A percentile compares a stretch with the other conserved stretches of the same genome.
Evolutionary conservation across 2,888 invertebrate species (phyloP).

Genomic region (Bombylius discolor): DNA sequence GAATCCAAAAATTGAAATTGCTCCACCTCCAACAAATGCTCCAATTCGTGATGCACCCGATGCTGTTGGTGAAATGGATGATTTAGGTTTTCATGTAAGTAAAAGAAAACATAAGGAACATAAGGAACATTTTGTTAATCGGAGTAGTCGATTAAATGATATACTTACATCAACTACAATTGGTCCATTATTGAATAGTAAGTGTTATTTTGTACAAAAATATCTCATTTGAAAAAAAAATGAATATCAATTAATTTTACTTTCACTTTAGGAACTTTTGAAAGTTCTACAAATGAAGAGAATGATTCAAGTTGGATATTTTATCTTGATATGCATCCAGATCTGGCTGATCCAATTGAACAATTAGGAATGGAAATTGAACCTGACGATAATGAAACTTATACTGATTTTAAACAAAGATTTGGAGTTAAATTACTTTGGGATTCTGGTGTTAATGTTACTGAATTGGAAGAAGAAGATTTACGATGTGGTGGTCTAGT

Average conservation of each 20-base stretch:
- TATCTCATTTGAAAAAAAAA: too few species aligned
- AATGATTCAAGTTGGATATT: slow-evolving; percentile 41
- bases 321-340: slow-evolving; percentile 57
- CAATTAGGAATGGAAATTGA: slow-evolving; percentile 65
- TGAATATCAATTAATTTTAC: neutral
- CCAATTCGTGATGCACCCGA: slow-evolving; percentile 26
- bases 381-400: slow-evolving; percentile 56
- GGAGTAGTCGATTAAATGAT: slow-evolving; percentile 24
- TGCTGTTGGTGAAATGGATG: slow-evolving; percentile 42
- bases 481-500: slow-evolving; percentile 62
- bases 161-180: slow-evolving; percentile 25
- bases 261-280: neutral
- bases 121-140: neutral
- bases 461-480: slow-evolving; percentile 59
- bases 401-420: slow-evolving; percentile 59
- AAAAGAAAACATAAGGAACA: slow-evolving; percentile 37
- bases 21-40: slow-evolving; percentile 19
- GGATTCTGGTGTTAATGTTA: slow-evolving; percentile 56
- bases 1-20: slow-evolving; percentile 29
- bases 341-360: slow-evolving; percentile 60
- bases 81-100: slow-evolving; percentile 43
- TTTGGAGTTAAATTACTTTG: slow-evolving; percentile 52
- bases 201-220: neutral
- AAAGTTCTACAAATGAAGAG: slow-evolving; percentile 18
- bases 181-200: slow-evolving; percentile 6